phyloP scores from a whole-genome alignment of 2,888 invertebrate species.

The Phania funesta region DNA sequence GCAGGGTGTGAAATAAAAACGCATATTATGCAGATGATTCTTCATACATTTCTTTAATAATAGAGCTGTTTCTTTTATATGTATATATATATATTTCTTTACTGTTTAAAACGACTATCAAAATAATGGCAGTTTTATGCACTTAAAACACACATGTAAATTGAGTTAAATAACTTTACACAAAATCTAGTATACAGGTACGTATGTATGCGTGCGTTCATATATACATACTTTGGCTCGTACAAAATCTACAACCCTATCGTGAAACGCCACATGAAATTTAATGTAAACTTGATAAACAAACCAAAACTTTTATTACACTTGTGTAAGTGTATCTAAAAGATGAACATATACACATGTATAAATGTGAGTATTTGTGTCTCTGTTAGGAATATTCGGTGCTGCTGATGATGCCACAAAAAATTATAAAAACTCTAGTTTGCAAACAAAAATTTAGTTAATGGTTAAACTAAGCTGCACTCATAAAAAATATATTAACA shows the following conservation, averaged over 20 bases:
- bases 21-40: conserved; percentile 40
- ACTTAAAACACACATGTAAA: conserved; percentile 54
- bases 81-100: neutral
- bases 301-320: conserved; percentile 21
- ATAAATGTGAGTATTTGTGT: neutral
- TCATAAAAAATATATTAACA: conserved; percentile 67
- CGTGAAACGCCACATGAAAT: conserved; percentile 16
- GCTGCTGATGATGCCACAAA: conserved; percentile 37
- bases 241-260: conserved; percentile 25
- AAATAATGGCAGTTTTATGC: conserved; percentile 61
- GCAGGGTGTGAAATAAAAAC: conserved; percentile 10
- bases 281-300: conserved; percentile 23
- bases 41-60: conserved; percentile 37
- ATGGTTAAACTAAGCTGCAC: conserved; percentile 65
- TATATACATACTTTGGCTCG: neutral
- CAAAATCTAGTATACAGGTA: neutral
- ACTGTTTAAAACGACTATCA: conserved; percentile 35
- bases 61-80: conserved; percentile 50
- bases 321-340: conserved; percentile 22
- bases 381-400: conserved; percentile 8
- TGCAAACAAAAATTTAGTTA: conserved; percentile 65
- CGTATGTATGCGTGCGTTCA: neutral
- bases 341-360: neutral
- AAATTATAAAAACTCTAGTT: conserved; percentile 58
- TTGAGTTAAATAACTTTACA: conserved; percentile 6